Percentiles rank a stretch among this genome's conserved stretches.
These are phyloP conservation scores for Acomys russatus DNA, from an alignment of 2,797 vertebrate genomes.

Conservation along the genomic window DNA sequence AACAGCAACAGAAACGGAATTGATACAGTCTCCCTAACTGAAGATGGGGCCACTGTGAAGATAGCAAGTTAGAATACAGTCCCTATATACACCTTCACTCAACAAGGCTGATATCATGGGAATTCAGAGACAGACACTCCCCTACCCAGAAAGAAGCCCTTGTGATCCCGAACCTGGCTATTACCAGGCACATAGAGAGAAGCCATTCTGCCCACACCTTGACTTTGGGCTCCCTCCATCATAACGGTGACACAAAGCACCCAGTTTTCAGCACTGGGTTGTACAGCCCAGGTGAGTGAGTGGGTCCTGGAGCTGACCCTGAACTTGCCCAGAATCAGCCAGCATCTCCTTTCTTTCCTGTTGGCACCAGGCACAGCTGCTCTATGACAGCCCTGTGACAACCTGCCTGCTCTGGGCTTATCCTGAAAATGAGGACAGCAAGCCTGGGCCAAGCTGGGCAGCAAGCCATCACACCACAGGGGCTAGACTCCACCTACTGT, in stretches of 20 bases:
- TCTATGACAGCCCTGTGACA: not conserved
- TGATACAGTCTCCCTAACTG: not conserved
- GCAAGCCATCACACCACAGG: not conserved
- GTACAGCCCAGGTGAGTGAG: not conserved
- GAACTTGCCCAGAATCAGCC: not conserved
- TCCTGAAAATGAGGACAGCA: constrained; percentile 13
- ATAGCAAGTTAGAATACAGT: not conserved
- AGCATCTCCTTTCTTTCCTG: not conserved
- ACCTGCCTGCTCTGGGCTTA: not conserved
- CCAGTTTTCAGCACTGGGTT: not conserved
- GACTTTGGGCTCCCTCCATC: not conserved
- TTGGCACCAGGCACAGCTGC: not conserved
- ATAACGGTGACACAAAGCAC: not conserved
- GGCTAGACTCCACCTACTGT: not conserved
- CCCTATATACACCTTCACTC: not conserved
- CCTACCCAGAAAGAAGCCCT: rapidly evolving
- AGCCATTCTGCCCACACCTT: not conserved
- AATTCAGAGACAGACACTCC: not conserved
- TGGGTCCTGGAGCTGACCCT: not conserved
- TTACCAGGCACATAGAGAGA: not conserved
- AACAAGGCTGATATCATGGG: too few species aligned
- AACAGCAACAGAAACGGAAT: not conserved
- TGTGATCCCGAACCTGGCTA: rapidly evolving
- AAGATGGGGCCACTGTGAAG: not conserved
- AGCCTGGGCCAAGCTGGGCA: constrained; percentile 13